Evolutionary conservation across 1,140 invertebrate species (phyloP).

Genomic region (Sinonovacula constricta): DNA sequence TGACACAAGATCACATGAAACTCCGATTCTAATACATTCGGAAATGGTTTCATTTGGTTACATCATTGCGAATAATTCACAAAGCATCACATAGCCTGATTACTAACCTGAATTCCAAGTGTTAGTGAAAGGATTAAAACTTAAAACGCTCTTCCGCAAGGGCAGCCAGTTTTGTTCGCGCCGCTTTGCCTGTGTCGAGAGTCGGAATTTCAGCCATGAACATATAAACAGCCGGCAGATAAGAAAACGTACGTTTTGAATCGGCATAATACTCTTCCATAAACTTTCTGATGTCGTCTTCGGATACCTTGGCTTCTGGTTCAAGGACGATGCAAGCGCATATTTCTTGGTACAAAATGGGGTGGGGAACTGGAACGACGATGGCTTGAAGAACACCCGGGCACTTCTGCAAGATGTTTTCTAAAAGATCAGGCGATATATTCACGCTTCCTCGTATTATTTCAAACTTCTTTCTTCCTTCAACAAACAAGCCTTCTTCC

Average conservation of each 20-base stretch:
- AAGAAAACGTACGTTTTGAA: neutral
- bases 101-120: too few species aligned
- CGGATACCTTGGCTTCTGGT: neutral
- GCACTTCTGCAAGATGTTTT: neutral
- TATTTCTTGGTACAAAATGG: slow-evolving; percentile 14
- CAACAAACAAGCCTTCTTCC: slow-evolving; percentile 44
- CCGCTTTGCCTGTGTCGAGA: slow-evolving; percentile 1
- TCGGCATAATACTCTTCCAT: neutral
- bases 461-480: slow-evolving; percentile 34
- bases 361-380: slow-evolving; percentile 37
- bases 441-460: slow-evolving; percentile 39
- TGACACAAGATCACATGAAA: too few species aligned
- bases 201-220: slow-evolving; percentile 14
- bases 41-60: too few species aligned
- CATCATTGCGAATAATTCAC: too few species aligned
- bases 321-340: slow-evolving; percentile 13
- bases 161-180: neutral
- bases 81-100: too few species aligned
- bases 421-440: slow-evolving; percentile 33
- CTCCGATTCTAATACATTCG: too few species aligned
- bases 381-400: slow-evolving; percentile 17
- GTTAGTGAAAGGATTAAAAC: too few species aligned
- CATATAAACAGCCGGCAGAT: slow-evolving; percentile 13
- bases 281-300: neutral
- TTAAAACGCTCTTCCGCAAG: too few species aligned